These are phyloP conservation scores for Entomobrya multifasciata DNA, from an alignment of 2,888 invertebrate species.

Conservation along the genomic window DNA sequence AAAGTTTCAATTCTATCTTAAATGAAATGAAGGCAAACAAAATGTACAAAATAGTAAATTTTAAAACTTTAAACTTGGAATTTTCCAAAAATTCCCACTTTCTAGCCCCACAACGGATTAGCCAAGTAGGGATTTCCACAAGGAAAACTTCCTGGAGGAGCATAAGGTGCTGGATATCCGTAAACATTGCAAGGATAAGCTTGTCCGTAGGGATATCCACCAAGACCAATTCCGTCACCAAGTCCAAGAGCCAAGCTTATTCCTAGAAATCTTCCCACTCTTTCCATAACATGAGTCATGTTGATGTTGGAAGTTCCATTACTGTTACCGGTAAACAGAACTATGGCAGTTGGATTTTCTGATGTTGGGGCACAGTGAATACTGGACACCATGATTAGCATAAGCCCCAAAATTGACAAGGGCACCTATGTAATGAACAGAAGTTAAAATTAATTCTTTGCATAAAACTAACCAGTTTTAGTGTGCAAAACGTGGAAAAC, in stretches of 20 bases:
- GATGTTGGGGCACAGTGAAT: neutral
- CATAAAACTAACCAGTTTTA: no score
- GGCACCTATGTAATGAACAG: no score
- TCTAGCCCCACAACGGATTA: no score
- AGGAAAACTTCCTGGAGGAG: constrained; percentile 3
- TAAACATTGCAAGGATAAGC: constrained; percentile 26
- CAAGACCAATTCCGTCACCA: neutral
- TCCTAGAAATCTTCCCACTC: neutral
- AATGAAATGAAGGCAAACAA: no score
- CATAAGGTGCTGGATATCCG: constrained; percentile 27
- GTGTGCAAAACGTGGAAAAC: no score
- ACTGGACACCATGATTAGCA: neutral
- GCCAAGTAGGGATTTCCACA: constrained; percentile 27
- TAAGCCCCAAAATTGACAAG: neutral
- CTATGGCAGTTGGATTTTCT: neutral
- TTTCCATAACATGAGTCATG: neutral
- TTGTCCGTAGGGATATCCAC: constrained; percentile 15
- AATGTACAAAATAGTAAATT: no score
- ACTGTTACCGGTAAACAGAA: no score
- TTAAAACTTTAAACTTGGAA: neutral
- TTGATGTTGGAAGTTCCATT: neutral
- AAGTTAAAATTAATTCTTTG: no score
- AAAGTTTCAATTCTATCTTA: no score
- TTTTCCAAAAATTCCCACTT: no score
- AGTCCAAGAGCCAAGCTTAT: neutral